Evolutionary conservation across 2,888 invertebrate species (phyloP), one percentile per base, ranked within the genome.

Genomic region (Pseudococcus viburni): DNA sequence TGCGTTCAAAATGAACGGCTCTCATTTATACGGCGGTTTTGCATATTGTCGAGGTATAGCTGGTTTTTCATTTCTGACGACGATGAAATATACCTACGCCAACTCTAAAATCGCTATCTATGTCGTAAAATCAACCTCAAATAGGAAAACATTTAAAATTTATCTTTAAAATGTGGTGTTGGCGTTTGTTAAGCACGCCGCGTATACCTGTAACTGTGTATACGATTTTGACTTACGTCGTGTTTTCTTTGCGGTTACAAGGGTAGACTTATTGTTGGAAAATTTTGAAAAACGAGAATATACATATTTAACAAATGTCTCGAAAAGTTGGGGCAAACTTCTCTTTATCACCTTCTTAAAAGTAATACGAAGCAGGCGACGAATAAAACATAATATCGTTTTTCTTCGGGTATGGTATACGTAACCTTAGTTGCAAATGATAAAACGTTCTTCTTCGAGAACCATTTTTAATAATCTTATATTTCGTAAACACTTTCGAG

Each of bases 61-160:
- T 9, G 64, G 64, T 64, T 64, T 22, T 64, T 73, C 73, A 73
- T 73, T 73, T 73, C 7, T 73, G 17, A 73, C 73, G 17, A 33
- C 26, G 73, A 73, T 73, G 73, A 73, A 73, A 73, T 73, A 73
- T 64, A 64, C 64, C 64, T 64, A 64, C 19, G 64, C 64, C 64
- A 33, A 17, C n/a, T 33, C 33, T 8, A 73, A n/a, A 17, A 33
- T 33, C 33, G 33, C 8, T 73, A 73, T 73, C 73, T 73, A 15
- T 22, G 22, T 64, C 64, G 22, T 17, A 39, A 17, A 33, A 73
- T 73, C 73, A 73, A 73, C 73, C 73, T 4, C 73, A 33, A 17
- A 73, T 73, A 73, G 33, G 73, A 73, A 73, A 73, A 33, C 33
- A 39, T 73, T 73, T 73, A 73, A 73, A 73, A 73, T 33, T 73